phyloP scores from a whole-genome alignment of 1,140 invertebrate genomes.

The Cepaea nemoralis region DNA sequence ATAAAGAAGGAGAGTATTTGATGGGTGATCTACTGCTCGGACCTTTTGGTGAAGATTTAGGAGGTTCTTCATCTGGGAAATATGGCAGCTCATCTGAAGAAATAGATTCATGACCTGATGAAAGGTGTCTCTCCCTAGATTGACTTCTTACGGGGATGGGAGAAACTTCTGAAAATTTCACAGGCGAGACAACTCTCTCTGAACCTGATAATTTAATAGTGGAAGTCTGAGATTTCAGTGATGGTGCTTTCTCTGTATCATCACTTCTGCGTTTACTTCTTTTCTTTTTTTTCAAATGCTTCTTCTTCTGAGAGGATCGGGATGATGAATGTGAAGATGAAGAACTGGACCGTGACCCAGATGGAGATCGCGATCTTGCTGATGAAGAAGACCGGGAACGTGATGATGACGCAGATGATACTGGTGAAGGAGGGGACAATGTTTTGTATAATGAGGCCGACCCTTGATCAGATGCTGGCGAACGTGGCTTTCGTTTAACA shows the following conservation, averaged over 20 bases:
- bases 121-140: conserved; percentile 8
- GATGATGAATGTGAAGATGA: not conserved
- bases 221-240: not conserved
- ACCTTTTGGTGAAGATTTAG: not conserved
- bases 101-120: conserved; percentile 38
- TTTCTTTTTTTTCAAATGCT: not conserved
- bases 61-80: conserved; percentile 37
- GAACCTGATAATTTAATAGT: not conserved
- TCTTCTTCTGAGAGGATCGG: conserved; percentile 8
- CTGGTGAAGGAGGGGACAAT: conserved; percentile 28
- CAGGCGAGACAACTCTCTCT: conserved; percentile 17
- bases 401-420: conserved; percentile 28
- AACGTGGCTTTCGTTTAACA: not conserved
- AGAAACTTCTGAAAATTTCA: conserved; percentile 8
- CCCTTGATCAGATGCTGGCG: conserved; percentile 9
- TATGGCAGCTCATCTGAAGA: conserved; percentile 40
- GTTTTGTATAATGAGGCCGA: conserved; percentile 8
- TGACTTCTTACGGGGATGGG: not conserved
- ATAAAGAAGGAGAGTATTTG: not conserved
- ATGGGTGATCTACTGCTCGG: not conserved
- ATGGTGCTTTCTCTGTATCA: conserved; percentile 10
- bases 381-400: not conserved
- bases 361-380: conserved; percentile 22
- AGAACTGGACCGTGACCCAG: conserved; percentile 37
- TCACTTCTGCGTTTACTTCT: conserved; percentile 12